phyloP scores from a whole-genome alignment of 1,140 invertebrate species.

The Leptopilina clavipes region DNA sequence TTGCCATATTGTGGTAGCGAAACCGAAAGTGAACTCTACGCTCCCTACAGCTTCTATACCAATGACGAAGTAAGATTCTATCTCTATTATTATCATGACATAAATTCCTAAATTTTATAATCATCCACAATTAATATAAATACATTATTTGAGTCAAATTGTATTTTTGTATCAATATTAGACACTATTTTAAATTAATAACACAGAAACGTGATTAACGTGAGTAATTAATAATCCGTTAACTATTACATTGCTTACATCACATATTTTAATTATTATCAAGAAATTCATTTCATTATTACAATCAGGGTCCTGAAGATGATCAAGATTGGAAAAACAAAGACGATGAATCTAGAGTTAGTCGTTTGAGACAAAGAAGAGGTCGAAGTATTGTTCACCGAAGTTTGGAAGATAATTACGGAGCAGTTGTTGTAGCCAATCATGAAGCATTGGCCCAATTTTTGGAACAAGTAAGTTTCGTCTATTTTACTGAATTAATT shows the following conservation, averaged over 20 bases:
- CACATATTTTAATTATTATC: no score
- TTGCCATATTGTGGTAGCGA: slow-evolving; percentile 87
- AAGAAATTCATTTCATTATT: slow-evolving; percentile 10
- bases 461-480: slow-evolving; percentile 82
- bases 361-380: slow-evolving; percentile 83
- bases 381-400: slow-evolving; percentile 86
- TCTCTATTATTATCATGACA: neutral
- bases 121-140: neutral
- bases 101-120: slow-evolving; percentile 13
- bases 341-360: slow-evolving; percentile 68
- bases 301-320: slow-evolving; percentile 73
- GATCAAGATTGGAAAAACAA: slow-evolving; percentile 74
- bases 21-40: slow-evolving; percentile 87
- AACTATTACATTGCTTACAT: no score
- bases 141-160: neutral
- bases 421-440: slow-evolving; percentile 90
- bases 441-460: slow-evolving; percentile 90
- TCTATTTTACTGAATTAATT: neutral
- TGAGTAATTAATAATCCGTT: no score
- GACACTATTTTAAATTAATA: no score
- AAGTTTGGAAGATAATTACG: slow-evolving; percentile 90
- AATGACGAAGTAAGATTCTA: slow-evolving; percentile 70
- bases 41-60: slow-evolving; percentile 84
- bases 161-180: no score
- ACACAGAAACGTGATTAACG: no score